Evolutionary conservation across 2,113 vertebrate genomes (phyloP).

Genomic region (Sardina pilchardus): DNA sequence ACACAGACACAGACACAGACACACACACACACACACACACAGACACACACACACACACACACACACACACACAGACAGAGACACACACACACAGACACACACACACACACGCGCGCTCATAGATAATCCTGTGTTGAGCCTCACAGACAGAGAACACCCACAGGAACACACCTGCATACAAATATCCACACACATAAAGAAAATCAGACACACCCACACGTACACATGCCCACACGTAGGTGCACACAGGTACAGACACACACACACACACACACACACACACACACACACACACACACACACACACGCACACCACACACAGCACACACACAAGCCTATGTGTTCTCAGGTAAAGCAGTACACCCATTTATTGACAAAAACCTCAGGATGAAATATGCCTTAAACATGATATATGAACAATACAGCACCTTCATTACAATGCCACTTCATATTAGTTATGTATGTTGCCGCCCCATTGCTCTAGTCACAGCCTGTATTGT

Average conservation of each 20-base stretch:
- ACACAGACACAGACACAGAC: constrained; percentile 12
- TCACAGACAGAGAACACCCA: not conserved
- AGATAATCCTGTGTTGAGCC: not conserved
- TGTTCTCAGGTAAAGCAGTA: not conserved
- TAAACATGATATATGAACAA: not conserved
- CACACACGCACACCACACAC: constrained; percentile 2
- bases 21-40: constrained; percentile 7
- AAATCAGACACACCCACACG: not conserved
- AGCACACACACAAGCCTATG: too few species aligned
- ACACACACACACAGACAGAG: not conserved
- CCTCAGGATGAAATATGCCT: not conserved
- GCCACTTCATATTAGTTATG: not conserved
- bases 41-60: not conserved
- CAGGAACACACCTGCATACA: not conserved
- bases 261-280: too few species aligned
- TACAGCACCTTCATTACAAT: not conserved
- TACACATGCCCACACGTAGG: not conserved
- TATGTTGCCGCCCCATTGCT: not conserved
- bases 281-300: constrained; percentile 6
- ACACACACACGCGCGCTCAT: not conserved
- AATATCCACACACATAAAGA: not conserved
- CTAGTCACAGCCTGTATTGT: not conserved
- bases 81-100: not conserved
- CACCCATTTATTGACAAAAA: not conserved
- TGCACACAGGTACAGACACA: not conserved